Evolutionary conservation across 2,888 invertebrate species (phyloP).

Genomic region (Andrena minutula): DNA sequence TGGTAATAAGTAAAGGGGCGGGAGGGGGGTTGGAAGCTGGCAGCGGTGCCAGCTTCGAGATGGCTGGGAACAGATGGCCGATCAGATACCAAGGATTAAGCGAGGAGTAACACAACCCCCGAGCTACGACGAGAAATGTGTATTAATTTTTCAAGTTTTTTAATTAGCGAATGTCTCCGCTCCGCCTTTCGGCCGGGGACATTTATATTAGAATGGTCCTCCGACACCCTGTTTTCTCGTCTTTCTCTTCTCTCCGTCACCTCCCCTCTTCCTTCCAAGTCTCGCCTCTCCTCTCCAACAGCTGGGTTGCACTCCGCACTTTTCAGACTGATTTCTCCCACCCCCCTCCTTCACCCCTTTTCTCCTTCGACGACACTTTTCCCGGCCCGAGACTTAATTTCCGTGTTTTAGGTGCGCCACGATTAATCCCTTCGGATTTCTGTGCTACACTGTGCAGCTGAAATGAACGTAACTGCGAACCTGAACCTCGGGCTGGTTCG

Average conservation of each 20-base stretch:
- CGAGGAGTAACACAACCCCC: conserved; percentile 76
- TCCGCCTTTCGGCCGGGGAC: conserved; percentile 82
- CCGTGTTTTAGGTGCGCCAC: conserved; percentile 26
- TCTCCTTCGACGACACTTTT: conserved; percentile 9
- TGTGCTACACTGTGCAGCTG: background rate
- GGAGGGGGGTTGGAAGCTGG: conserved; percentile 40
- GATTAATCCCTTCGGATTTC: conserved; percentile 29
- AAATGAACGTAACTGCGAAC: background rate
- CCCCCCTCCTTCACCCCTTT: conserved; percentile 37
- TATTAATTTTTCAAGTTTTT: conserved; percentile 85
- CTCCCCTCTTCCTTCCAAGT: conserved; percentile 57
- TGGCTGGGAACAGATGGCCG: conserved; percentile 84
- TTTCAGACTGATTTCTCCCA: conserved; percentile 41
- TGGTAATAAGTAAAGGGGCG: conserved; percentile 45
- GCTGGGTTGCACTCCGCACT: conserved; percentile 65
- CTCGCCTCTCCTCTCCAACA: conserved; percentile 62
- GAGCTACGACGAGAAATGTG: conserved; percentile 83
- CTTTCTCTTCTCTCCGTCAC: conserved; percentile 60
- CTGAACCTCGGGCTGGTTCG: too few species aligned
- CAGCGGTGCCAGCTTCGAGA: conserved; percentile 70
- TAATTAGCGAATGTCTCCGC: conserved; percentile 85
- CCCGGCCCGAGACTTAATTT: conserved; percentile 33
- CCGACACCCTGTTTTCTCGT: conserved; percentile 63
- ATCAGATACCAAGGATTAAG: conserved; percentile 85
- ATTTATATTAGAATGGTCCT: conserved; percentile 84